Percentiles rank a stretch among this genome's conserved stretches.
These are phyloP conservation scores for Chamaea fasciata DNA, from an alignment of 2,113 vertebrate genomes.

Conservation along the genomic window DNA sequence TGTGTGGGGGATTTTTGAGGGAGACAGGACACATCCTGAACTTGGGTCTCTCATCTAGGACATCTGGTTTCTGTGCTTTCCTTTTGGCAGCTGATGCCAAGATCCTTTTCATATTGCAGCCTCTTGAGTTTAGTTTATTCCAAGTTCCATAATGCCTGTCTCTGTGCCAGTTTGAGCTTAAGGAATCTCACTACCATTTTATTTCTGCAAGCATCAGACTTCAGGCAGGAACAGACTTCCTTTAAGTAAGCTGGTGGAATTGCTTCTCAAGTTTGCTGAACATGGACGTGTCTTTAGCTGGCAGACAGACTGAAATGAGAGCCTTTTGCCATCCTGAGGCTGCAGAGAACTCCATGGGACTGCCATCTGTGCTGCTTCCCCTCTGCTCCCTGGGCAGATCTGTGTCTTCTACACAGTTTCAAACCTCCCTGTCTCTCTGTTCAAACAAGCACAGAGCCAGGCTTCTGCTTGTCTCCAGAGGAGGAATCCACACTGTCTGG, in stretches of 20 bases:
- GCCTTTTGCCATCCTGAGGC: background rate
- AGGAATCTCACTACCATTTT: background rate
- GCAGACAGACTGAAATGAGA: background rate
- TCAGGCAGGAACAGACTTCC: background rate
- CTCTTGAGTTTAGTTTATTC: slow-evolving; percentile 6
- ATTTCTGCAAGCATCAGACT: background rate
- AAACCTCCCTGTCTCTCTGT: background rate
- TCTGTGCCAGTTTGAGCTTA: slow-evolving; percentile 13
- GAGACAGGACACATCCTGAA: background rate
- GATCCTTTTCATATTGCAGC: background rate
- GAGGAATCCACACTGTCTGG: background rate
- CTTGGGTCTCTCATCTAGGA: background rate
- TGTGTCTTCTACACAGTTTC: background rate
- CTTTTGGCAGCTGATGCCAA: slow-evolving; percentile 12
- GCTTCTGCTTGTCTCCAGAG: background rate
- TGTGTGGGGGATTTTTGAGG: background rate
- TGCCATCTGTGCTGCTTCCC: background rate
- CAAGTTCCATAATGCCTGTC: background rate
- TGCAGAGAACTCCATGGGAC: background rate
- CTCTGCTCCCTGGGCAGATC: background rate
- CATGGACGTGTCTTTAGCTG: background rate
- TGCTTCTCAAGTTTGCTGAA: background rate
- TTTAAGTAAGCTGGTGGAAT: background rate
- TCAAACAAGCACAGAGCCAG: background rate
- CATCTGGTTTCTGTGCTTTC: slow-evolving; percentile 28